Evolutionary conservation across 1,140 invertebrate species (phyloP).

Genomic region (Papilio helenus): DNA sequence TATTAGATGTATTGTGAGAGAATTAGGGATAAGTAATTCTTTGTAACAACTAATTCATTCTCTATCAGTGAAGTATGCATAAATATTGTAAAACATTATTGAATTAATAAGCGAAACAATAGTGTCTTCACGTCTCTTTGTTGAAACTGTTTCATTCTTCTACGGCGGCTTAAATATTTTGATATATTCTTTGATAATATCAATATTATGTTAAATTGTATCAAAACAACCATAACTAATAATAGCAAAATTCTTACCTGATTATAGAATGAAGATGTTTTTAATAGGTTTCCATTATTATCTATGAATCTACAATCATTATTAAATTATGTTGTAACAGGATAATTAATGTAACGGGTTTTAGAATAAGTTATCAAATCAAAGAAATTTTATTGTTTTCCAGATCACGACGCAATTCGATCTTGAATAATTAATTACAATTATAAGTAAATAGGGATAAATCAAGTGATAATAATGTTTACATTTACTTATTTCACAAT

Average conservation of each 20-base stretch:
- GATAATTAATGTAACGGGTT: not conserved
- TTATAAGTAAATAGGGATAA: conserved; percentile 8
- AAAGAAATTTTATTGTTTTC: not conserved
- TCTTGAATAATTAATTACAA: not conserved
- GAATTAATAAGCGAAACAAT: conserved; percentile 14
- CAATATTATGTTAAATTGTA: not conserved
- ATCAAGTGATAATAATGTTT: not conserved
- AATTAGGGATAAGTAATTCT: not conserved
- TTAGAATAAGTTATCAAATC: not conserved
- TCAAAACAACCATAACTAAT: not conserved
- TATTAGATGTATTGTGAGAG: not conserved
- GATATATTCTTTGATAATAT: not conserved
- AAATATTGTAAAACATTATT: conserved; percentile 16
- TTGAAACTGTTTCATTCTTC: conserved; percentile 3
- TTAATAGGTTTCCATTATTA: not conserved
- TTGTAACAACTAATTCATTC: not conserved
- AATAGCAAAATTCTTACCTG: conserved; percentile 9
- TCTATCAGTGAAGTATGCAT: conserved; percentile 5
- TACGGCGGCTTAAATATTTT: conserved; percentile 14
- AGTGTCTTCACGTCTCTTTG: not conserved
- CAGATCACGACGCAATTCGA: not conserved
- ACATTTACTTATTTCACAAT: not conserved
- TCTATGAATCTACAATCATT: not conserved
- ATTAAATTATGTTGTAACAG: not conserved
- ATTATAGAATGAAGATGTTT: not conserved